A percentile compares a stretch with the other conserved stretches of the same genome.
phyloP scores from a whole-genome alignment of 2,797 vertebrate genomes.

The Gouania willdenowi region DNA sequence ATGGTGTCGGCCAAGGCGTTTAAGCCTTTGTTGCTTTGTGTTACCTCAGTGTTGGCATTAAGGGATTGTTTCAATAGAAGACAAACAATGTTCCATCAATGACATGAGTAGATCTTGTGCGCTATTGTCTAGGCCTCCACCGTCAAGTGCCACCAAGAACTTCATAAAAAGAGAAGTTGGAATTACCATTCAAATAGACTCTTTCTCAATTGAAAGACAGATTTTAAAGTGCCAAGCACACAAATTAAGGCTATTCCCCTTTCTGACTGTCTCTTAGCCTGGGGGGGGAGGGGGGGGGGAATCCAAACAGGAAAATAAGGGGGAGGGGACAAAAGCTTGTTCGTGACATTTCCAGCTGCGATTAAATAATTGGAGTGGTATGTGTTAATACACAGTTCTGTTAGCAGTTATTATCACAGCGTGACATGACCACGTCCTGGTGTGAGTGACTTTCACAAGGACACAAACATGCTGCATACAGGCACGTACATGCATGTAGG shows the following conservation, averaged over 20 bases:
- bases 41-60: too few relatives aligned
- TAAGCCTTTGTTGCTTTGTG: too few relatives aligned
- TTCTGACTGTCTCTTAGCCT: constrained; percentile 34
- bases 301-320: constrained; percentile 1
- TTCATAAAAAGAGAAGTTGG: constrained; percentile 30
- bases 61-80: too few relatives aligned
- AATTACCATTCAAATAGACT: constrained; percentile 53
- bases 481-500: constrained; percentile 13
- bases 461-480: constrained; percentile 1
- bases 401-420: constrained; percentile 34
- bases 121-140: background rate
- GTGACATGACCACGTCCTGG: constrained; percentile 15
- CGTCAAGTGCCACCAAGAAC: constrained; percentile 9
- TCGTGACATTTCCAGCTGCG: constrained; percentile 22
- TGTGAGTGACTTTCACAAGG: constrained; percentile 9
- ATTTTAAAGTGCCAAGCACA: constrained; percentile 13
- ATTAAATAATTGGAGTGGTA: constrained; percentile 47
- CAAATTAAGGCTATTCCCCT: constrained; percentile 39
- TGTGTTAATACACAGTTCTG: constrained; percentile 34
- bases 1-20: too few relatives aligned
- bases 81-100: too few relatives aligned
- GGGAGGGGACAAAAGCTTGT: constrained; percentile 28
- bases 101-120: constrained; percentile 5
- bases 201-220: constrained; percentile 46
- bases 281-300: too few relatives aligned